A percentile compares a stretch with the other conserved stretches of the same genome.
Evolutionary conservation across 2,888 invertebrate species (phyloP).

Genomic region (Apamea sordens): DNA sequence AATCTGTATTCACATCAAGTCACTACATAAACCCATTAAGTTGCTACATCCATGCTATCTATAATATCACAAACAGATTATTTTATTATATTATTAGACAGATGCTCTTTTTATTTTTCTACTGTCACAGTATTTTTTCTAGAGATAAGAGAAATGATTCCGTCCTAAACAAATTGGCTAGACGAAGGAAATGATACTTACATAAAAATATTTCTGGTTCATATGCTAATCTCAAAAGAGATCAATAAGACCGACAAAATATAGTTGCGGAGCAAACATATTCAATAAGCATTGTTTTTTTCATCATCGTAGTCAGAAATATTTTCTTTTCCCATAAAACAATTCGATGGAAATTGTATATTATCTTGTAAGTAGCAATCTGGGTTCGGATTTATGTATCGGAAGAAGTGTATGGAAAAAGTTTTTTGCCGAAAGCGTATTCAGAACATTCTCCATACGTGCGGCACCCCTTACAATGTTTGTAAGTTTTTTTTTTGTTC

Average conservation of each 20-base stretch:
- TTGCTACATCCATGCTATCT: constrained; percentile 52
- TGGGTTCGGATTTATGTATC: constrained; percentile 78
- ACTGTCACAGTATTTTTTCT: constrained; percentile 21
- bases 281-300: constrained; percentile 62
- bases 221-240: constrained; percentile 46
- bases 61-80: constrained; percentile 41
- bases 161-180: constrained; percentile 32
- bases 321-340: constrained; percentile 62
- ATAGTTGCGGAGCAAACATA: constrained; percentile 53
- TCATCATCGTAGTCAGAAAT: constrained; percentile 48
- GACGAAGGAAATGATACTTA: constrained; percentile 38
- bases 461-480: constrained; percentile 54
- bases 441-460: constrained; percentile 64
- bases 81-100: constrained; percentile 28
- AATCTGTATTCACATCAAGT: constrained; percentile 81
- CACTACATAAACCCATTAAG: constrained; percentile 74
- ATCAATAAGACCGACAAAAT: constrained; percentile 57
- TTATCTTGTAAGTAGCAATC: constrained; percentile 74
- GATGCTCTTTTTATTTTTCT: constrained; percentile 27
- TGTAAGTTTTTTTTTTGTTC: constrained; percentile 41
- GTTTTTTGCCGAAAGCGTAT: constrained; percentile 73
- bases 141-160: constrained; percentile 16
- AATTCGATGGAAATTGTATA: constrained; percentile 63
- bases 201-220: constrained; percentile 51
- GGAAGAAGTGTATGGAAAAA: constrained; percentile 83